phyloP scores from a whole-genome alignment of 2,888 invertebrate genomes.

The Antheraea assamensis region DNA sequence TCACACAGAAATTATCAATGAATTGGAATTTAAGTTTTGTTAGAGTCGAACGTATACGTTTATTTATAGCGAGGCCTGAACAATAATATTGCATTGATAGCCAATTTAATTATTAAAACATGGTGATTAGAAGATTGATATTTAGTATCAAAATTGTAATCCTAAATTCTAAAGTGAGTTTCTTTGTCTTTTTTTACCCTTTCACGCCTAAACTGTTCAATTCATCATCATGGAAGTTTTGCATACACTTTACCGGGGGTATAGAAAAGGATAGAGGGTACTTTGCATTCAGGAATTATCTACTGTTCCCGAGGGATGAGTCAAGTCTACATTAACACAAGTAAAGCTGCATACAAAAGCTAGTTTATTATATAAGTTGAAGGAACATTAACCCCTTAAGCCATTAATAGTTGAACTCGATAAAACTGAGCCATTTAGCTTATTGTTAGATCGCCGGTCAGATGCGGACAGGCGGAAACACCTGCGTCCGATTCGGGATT shows the following conservation, averaged over 20 bases:
- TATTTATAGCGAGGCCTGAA: not conserved
- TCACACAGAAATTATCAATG: too few relatives aligned
- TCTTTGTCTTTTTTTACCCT: too few relatives aligned
- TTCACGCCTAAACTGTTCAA: too few relatives aligned
- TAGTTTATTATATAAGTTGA: not conserved
- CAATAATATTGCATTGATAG: not conserved
- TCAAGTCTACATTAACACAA: too few relatives aligned
- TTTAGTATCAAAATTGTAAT: not conserved
- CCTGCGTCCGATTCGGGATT: constrained; percentile 11
- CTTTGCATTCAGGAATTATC: too few relatives aligned
- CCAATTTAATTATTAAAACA: not conserved
- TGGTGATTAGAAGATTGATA: not conserved
- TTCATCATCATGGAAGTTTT: too few relatives aligned
- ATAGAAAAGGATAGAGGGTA: too few relatives aligned
- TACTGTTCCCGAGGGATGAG: too few relatives aligned
- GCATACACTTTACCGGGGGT: too few relatives aligned
- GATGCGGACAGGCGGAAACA: not conserved
- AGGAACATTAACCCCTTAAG: not conserved
- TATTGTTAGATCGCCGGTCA: constrained; percentile 1
- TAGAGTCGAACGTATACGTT: not conserved
- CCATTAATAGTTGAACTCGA: constrained; percentile 1
- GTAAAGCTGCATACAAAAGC: too few relatives aligned
- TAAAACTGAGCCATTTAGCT: not conserved
- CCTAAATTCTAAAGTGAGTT: too few relatives aligned
- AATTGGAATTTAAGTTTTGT: too few relatives aligned